A percentile compares a stretch with the other conserved stretches of the same genome.
Conservation (phyloP, 2,113 vertebrate species). For the Hippocampus comes region DNA sequence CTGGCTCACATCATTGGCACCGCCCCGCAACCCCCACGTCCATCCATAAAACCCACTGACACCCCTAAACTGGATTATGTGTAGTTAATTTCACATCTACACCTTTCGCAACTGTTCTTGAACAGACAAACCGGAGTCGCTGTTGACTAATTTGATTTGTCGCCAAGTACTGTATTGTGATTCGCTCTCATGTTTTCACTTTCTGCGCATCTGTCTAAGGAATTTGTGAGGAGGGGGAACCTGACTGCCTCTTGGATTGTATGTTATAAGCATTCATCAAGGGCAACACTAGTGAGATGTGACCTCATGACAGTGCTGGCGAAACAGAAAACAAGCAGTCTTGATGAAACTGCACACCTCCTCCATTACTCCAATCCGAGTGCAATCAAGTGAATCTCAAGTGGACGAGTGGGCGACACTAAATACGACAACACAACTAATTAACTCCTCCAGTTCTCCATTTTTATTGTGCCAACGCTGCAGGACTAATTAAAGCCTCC, state of each 20-base stretch:
- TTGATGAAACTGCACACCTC: slow-evolving; percentile 35
- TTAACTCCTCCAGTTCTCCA: slow-evolving; percentile 67
- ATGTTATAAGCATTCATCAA: slow-evolving; percentile 18
- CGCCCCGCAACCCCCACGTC: too few species aligned
- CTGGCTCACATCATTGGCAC: too few species aligned
- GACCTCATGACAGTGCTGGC: background rate
- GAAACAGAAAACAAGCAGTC: slow-evolving; percentile 55
- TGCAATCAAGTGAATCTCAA: slow-evolving; percentile 66
- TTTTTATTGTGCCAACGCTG: slow-evolving; percentile 61
- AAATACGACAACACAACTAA: slow-evolving; percentile 69
- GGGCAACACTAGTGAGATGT: slow-evolving; percentile 21
- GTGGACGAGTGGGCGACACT: slow-evolving; percentile 52
- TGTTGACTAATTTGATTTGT: background rate
- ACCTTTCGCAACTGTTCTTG: background rate
- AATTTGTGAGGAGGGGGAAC: background rate
- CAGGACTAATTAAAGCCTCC: slow-evolving; percentile 69
- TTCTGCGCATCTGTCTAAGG: background rate
- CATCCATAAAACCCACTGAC: too few species aligned
- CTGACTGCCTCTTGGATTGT: slow-evolving; percentile 2
- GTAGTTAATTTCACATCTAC: background rate
- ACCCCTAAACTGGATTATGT: too few species aligned
- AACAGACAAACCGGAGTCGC: background rate
- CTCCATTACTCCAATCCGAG: slow-evolving; percentile 53
- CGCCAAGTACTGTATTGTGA: background rate
- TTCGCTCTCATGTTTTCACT: background rate